phyloP scores from a whole-genome alignment of 2,888 invertebrate genomes.

The Geophilus truncorum region DNA sequence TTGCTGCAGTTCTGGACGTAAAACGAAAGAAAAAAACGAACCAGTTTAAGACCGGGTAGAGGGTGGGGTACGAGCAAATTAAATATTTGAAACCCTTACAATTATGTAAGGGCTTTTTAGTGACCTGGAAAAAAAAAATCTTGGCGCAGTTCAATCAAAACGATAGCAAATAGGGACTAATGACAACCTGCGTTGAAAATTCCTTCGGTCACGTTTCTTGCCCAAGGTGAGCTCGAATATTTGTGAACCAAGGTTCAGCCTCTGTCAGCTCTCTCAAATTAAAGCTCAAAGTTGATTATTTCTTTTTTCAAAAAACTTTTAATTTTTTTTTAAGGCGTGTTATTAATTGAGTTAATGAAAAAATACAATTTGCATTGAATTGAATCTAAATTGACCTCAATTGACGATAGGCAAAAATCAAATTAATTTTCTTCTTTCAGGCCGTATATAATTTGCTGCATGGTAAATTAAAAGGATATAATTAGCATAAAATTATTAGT shows the following conservation, averaged over 20 bases:
- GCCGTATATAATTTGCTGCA: too few relatives aligned
- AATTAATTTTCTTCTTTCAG: background rate
- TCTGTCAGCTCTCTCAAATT: background rate
- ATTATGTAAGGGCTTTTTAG: background rate
- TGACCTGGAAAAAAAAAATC: background rate
- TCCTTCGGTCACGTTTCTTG: background rate
- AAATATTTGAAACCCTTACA: background rate
- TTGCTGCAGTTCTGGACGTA: too few relatives aligned
- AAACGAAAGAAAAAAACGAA: background rate
- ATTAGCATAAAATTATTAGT: background rate
- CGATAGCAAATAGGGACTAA: background rate
- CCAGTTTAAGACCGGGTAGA: too few relatives aligned
- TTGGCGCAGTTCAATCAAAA: background rate
- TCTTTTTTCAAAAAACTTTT: too few relatives aligned
- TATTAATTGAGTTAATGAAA: background rate
- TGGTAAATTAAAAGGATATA: background rate
- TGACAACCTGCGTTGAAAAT: background rate
- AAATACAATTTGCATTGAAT: slow-evolving; percentile 1
- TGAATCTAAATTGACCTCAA: slow-evolving; percentile 4
- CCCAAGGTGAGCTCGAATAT: slow-evolving; percentile 5
- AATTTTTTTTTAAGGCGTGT: too few relatives aligned
- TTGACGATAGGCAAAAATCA: background rate
- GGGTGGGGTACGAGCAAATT: too few relatives aligned
- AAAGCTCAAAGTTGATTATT: background rate
- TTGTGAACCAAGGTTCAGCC: background rate